Conservation (phyloP, 2,113 vertebrate species). For the Aspidoscelis tigris region DNA sequence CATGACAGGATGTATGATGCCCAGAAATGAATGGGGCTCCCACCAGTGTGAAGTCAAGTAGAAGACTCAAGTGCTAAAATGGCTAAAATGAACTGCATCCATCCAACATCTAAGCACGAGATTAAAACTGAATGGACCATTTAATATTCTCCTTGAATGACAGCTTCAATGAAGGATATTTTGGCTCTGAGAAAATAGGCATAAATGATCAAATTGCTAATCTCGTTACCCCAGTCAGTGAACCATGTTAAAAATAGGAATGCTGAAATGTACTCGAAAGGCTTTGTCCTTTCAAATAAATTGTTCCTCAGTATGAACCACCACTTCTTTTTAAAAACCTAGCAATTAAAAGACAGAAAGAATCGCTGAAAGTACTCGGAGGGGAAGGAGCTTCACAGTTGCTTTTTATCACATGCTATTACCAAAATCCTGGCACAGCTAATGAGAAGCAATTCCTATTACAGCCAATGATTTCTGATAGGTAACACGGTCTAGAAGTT, state of each 20-base stretch:
- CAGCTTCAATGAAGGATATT: conserved; percentile 66
- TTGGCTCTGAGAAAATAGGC: conserved; percentile 59
- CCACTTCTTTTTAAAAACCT: not conserved
- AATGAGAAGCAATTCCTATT: not conserved
- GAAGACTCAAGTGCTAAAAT: not conserved
- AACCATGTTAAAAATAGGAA: conserved; percentile 61
- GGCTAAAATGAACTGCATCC: not conserved
- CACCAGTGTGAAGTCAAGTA: too few relatives aligned
- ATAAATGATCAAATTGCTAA: conserved; percentile 72
- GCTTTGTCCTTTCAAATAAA: conserved; percentile 59
- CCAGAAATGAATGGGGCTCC: too few relatives aligned
- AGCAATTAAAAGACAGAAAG: not conserved
- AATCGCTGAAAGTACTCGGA: not conserved
- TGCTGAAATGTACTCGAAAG: conserved; percentile 67
- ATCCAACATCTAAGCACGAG: rapidly evolving
- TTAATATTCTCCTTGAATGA: conserved; percentile 48
- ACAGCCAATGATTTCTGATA: too few relatives aligned
- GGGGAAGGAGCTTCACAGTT: not conserved
- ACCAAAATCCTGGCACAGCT: not conserved
- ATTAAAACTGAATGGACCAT: conserved; percentile 3
- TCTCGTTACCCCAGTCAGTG: conserved; percentile 63
- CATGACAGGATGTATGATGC: too few relatives aligned
- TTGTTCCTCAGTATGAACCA: conserved; percentile 26
- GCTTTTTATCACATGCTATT: not conserved
- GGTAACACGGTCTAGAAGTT: too few relatives aligned